These are phyloP conservation scores for Octodonta nipae DNA, from an alignment of 2,888 invertebrate genomes.

Conservation along the genomic window DNA sequence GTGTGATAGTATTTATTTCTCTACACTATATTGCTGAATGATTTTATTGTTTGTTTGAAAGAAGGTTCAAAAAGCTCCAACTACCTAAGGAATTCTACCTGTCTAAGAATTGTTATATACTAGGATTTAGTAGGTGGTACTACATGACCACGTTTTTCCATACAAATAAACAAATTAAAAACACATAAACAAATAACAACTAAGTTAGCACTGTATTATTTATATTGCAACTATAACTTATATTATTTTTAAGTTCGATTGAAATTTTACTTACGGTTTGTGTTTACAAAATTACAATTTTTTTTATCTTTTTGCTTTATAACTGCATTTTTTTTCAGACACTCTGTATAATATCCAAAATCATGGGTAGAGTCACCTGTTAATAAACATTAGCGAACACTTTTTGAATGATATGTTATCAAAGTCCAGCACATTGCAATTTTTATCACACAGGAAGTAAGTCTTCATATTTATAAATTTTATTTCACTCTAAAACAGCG, in stretches of 20 bases:
- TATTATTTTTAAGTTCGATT: conserved; percentile 2
- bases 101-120: too few relatives aligned
- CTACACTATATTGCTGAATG: background rate
- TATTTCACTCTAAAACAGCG: too few relatives aligned
- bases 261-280: conserved; percentile 5
- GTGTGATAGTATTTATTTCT: too few relatives aligned
- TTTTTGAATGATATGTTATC: conserved; percentile 7
- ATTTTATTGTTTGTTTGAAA: conserved; percentile 1
- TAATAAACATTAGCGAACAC: conserved; percentile 5
- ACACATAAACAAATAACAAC: too few relatives aligned
- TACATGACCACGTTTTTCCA: too few relatives aligned
- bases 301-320: conserved; percentile 4
- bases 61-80: background rate
- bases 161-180: too few relatives aligned
- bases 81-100: too few relatives aligned
- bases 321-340: conserved; percentile 5
- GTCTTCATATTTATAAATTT: conserved; percentile 7
- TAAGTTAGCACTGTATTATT: too few relatives aligned
- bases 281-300: conserved; percentile 4
- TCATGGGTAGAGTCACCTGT: conserved; percentile 5
- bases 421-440: conserved; percentile 8
- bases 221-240: too few relatives aligned
- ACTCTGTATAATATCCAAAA: conserved; percentile 6
- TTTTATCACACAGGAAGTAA: conserved; percentile 7
- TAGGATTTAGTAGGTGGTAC: too few relatives aligned